phyloP scores from a whole-genome alignment of 2,113 vertebrate genomes.

The Nanorana parkeri region DNA sequence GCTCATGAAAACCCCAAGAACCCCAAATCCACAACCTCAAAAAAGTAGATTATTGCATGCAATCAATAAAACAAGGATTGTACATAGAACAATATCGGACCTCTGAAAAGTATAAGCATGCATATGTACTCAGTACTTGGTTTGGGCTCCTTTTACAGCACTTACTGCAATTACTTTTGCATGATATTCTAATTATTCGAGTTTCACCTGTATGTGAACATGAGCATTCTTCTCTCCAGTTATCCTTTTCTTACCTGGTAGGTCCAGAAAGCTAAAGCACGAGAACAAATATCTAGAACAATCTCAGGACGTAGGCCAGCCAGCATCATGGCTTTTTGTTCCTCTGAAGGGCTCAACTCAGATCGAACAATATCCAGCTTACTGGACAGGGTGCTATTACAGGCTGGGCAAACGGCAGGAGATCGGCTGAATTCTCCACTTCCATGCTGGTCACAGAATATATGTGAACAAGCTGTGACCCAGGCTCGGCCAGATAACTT shows the following conservation, averaged over 20 bases:
- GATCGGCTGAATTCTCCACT: conserved; percentile 84
- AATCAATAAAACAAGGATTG: no score
- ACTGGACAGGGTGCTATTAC: conserved; percentile 83
- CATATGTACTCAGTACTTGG: no score
- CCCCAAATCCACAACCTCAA: no score
- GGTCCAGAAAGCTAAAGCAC: conserved; percentile 86
- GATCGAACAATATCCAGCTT: conserved; percentile 86
- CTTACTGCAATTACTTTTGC: no score
- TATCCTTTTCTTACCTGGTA: conserved; percentile 78
- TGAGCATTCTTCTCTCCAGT: no score
- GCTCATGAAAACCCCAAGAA: no score
- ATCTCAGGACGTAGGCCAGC: conserved; percentile 83
- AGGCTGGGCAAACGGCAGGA: conserved; percentile 84
- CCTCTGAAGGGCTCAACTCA: conserved; percentile 84
- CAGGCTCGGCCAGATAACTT: conserved; percentile 84
- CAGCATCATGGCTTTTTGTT: conserved; percentile 88
- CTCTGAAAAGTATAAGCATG: no score
- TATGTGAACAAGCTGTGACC: conserved; percentile 88
- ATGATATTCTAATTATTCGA: no score
- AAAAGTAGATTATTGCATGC: no score
- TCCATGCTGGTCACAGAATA: conserved; percentile 89
- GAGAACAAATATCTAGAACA: conserved; percentile 83
- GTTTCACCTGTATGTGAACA: no score
- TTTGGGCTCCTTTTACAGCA: no score
- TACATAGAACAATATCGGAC: no score